Base-by-base conservation (phyloP, 2,113 vertebrate species). In the Phycodurus eques region DNA sequence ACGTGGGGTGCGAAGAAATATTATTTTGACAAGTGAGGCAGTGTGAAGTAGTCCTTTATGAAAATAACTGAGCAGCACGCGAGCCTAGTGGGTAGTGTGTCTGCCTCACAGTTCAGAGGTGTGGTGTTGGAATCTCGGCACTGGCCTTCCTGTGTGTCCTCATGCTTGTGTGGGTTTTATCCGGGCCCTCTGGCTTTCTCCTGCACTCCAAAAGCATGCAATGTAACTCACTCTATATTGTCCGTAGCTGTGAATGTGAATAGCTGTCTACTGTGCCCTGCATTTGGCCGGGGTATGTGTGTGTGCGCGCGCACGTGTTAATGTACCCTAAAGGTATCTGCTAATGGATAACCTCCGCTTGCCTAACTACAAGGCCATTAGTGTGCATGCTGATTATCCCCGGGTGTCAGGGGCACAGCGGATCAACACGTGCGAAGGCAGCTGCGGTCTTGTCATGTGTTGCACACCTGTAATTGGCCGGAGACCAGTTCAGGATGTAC, bases 331-430 rank as follows among this genome's bases (percentile, higher is more conserved):
- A 87, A 87, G 81, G 64, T 77, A 72, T 64, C 63, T 73, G 22
- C 78, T 85, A 87, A 88, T 85, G 75, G 82, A 85, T 81, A 75
- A 80, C 80, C 81, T 83, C 82, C 63, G 78, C 70, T 74, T 56
- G 67, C 73, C 76, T 31, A 66, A 68, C 43, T 59, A 54, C 51
- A 9, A 67, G n/a, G 74, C 70, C 76, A 85, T 79, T 83, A 86
- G 74, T 64, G 67, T 47, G 47, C 66, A 54, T 71, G 35, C 0
- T 68, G 65, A 72, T 20, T n/a, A 11, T 31, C 27, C 54, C 47
- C 35, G 14, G 22, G 59, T 49, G 56, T 44, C 20, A 53, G 9
- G 12, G 27, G 12, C 43, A 8, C 15, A 47, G 17, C 9, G 64
- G n/a, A 43, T 54, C 1, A 9, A 19, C 57, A 11, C 35, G n/a